Conservation (phyloP, 2,113 vertebrate species). For the Micromys minutus region DNA sequence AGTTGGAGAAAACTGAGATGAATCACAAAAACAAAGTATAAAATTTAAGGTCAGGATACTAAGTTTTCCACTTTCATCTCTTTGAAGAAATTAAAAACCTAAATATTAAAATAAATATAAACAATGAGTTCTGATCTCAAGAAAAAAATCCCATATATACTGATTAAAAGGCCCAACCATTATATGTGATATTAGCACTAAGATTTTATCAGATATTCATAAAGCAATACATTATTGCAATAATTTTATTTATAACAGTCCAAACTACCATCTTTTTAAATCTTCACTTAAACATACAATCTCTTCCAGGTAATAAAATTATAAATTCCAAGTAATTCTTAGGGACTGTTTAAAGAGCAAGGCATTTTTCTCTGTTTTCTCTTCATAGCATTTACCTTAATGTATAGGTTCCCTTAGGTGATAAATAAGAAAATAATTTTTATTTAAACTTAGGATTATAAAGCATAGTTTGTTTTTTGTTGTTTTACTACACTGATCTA, state of each 20-base stretch:
- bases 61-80: background rate
- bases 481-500: background rate
- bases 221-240: background rate
- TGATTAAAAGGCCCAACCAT: constrained; percentile 39
- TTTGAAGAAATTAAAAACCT: constrained; percentile 46
- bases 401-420: background rate
- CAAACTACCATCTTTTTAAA: constrained; percentile 1
- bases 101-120: constrained; percentile 43
- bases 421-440: constrained; percentile 14
- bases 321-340: constrained; percentile 34
- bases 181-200: background rate
- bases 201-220: constrained; percentile 19
- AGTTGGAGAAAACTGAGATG: background rate
- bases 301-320: constrained; percentile 5
- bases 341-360: constrained; percentile 25
- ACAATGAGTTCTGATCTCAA: constrained; percentile 45
- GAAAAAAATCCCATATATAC: background rate
- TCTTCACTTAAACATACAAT: constrained; percentile 9
- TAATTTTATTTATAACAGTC: constrained; percentile 33
- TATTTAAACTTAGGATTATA: constrained; percentile 3
- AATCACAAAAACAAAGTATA: constrained; percentile 45
- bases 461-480: background rate
- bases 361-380: background rate
- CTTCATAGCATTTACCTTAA: background rate
- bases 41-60: constrained; percentile 55